Conservation (phyloP, 30 jellyfish, hydroid and myxozoan genomes). For the Pelagia noctiluca region DNA sequence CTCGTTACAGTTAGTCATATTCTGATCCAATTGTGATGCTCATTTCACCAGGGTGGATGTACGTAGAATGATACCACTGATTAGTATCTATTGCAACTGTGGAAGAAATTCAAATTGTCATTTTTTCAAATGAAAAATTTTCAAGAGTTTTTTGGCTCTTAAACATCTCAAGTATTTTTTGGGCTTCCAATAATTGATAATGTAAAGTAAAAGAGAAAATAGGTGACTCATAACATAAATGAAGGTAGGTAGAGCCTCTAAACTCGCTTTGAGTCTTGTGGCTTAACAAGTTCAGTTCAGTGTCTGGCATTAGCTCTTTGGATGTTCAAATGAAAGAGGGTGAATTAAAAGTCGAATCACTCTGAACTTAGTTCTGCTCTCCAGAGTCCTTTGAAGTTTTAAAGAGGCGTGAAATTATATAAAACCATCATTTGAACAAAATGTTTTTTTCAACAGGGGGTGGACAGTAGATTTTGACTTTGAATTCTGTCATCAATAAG, state of each 20-base stretch:
- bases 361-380: no score
- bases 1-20: conserved; percentile 60
- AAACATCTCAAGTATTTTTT: not conserved
- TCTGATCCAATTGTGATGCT: conserved; percentile 97
- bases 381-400: no score
- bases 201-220: not conserved
- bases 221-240: not conserved
- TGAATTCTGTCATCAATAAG: no score
- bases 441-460: no score
- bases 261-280: no score
- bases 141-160: no score
- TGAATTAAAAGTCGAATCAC: no score
- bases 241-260: not conserved
- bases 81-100: conserved; percentile 93
- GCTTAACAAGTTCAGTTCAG: not conserved
- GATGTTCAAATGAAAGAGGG: no score
- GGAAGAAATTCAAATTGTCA: not conserved
- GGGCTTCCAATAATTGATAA: not conserved
- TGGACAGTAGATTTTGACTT: no score
- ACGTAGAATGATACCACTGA: conserved; percentile 95
- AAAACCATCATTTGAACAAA: no score
- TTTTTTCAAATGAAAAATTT: not conserved
- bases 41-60: conserved; percentile 94
- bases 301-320: no score
- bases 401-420: no score